These are phyloP conservation scores for Urosaurus nigricauda DNA, from an alignment of 2,797 vertebrate genomes.

Conservation along the genomic window DNA sequence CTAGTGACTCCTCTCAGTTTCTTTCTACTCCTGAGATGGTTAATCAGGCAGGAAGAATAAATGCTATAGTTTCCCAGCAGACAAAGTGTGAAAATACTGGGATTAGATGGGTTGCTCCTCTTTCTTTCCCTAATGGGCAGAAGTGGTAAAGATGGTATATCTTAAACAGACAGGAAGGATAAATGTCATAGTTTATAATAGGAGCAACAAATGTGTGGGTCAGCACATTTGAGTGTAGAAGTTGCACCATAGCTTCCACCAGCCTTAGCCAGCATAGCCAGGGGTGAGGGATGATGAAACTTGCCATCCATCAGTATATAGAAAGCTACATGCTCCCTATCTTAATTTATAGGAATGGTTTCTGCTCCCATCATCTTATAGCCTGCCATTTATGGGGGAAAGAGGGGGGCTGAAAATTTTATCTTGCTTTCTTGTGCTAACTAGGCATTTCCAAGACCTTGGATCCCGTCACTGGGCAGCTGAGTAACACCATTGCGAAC, in stretches of 20 bases:
- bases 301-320: not conserved
- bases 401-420: not conserved
- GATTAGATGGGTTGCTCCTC: no score
- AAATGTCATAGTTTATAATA: not conserved
- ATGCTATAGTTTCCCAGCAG: not conserved
- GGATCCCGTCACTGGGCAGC: constrained; percentile 90
- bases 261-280: not conserved
- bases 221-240: no score
- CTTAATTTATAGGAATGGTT: not conserved
- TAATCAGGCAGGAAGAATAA: not conserved
- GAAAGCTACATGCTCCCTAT: not conserved
- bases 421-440: not conserved
- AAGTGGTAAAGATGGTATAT: no score
- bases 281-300: not conserved
- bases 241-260: not conserved
- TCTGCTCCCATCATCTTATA: not conserved
- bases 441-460: constrained; percentile 93
- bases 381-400: not conserved
- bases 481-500: constrained; percentile 87
- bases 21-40: not conserved
- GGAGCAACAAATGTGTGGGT: no score
- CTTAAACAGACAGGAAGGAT: not conserved
- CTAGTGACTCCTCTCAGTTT: no score
- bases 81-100: no score
- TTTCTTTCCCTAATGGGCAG: no score